Evolutionary conservation across 2,888 invertebrate species (phyloP), one percentile per base, ranked within the genome.

Genomic region (Ectemnius lituratus): DNA sequence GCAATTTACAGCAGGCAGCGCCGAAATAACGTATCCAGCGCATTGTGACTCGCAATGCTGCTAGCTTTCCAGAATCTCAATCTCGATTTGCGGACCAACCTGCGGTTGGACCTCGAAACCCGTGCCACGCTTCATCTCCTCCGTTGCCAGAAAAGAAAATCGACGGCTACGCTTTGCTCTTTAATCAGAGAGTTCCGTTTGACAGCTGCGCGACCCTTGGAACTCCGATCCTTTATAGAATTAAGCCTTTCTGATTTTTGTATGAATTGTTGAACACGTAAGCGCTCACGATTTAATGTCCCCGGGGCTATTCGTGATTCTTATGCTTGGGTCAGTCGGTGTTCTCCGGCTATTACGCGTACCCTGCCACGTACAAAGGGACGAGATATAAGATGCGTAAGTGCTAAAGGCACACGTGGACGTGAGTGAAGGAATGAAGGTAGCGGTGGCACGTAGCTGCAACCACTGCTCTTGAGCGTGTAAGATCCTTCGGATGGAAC

Each of bases 401-500:
- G 37, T 37, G 37, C 37, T 37, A 14, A 16, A 16, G 16, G 52
- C 52, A 52, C 52, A 52, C 52, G 52, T 23, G 20, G 56, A 13
- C 23, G 68, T 52, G 49, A 72, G 59, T 67, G 61, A 73, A 61
- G 73, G 74, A 73, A 74, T 70, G 65, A 67, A 72, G 62, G 67
- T 75, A 67, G 69, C 60, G 70, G 64, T 1, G 52, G 67, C 73
- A 75, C 80, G 74, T 79, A 77, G 73, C 68, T 72, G 68, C 71
- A 63, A 72, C 66, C 27, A 72, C 73, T 69, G 65, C 76, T 61
- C 65, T 61, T 62, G 70, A 76, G 73, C 79, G 73, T 73, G 78
- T 74, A 81, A 70, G 73, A 81, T 73, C 73, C 61, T 61, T 59
- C 70, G 70, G 69, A 79, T 75, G 76, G 71, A 82, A 69, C 71